Evolutionary conservation across 2,797 vertebrate genomes (phyloP), one percentile per base, ranked within the genome.

Genomic region (Danio tinwini): DNA sequence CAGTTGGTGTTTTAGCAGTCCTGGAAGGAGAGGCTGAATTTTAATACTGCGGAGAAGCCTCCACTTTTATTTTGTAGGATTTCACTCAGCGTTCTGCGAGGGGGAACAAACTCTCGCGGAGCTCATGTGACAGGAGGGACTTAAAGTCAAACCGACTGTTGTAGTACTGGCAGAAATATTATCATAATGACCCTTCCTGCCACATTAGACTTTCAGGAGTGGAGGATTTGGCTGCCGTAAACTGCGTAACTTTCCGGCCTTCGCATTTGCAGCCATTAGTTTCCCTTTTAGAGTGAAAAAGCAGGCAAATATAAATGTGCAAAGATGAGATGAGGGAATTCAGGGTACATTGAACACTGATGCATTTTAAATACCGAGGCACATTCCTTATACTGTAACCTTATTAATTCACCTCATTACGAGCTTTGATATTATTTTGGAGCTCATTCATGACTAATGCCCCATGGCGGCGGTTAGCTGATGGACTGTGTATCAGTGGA

Each of bases 371-470:
- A 82, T 67, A 74, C 63, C 0, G 62, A 52, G 55, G 53, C 63
- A 69, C 59, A 71, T 68, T 70, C 10, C 74, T 70, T 81, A 29
- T 69, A 81, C 70, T 53, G 65, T 64, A 76, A 78, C 39, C 77
- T 73, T 79, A 84, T 81, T 83, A 78, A 82, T 82, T 82, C 75
- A 85, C 55, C 76, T 80, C 80, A 83, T 76, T 83, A 72, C 37
- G 50, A 64, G 69, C 81, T 70, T 83, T 81, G 78, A 81, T 83
- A 80, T 77, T 77, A 83, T 80, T 83, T 79, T 76, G 29, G 74
- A 80, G 74, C 63, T 75, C 70, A 52, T 78, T 70, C 73, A 62
- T 80, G 69, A 82, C 78, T 73, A 82, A 74, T 64, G 52, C 72
- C 53, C 77, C 49, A 47, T 45, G 69, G 73, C 29, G 49, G 63